Evolutionary conservation across 2,797 vertebrate genomes (phyloP).

Genomic region (Myotis vivesi): DNA sequence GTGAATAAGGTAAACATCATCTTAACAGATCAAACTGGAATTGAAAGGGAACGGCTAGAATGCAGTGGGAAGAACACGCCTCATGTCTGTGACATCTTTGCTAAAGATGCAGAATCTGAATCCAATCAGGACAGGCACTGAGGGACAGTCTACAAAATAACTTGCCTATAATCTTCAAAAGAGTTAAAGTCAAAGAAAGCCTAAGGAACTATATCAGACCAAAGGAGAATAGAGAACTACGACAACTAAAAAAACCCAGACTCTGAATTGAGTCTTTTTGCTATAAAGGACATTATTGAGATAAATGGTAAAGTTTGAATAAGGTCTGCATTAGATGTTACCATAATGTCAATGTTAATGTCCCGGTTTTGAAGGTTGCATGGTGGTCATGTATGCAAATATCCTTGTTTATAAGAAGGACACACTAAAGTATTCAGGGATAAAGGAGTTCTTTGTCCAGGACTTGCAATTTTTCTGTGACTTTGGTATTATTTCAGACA

Average conservation of each 20-base stretch:
- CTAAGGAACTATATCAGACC: neutral
- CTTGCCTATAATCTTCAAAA: neutral
- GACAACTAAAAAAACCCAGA: neutral
- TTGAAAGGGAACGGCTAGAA: neutral
- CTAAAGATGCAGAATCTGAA: neutral
- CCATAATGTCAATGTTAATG: neutral
- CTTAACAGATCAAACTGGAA: neutral
- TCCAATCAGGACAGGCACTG: neutral
- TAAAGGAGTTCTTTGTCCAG: neutral
- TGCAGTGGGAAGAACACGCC: neutral
- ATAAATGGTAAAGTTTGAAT: neutral
- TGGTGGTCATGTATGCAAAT: neutral
- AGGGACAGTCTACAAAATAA: neutral
- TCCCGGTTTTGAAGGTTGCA: neutral
- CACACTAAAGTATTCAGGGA: neutral
- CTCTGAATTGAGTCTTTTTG: slow-evolving; percentile 9
- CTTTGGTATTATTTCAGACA: neutral
- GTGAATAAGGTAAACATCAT: no score
- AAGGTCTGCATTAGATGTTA: neutral
- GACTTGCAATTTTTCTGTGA: neutral
- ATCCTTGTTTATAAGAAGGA: neutral
- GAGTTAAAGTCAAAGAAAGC: neutral
- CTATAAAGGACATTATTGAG: neutral
- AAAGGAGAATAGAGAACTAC: neutral
- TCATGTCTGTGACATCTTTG: neutral